Base-by-base conservation (phyloP, 2,888 invertebrate species). In the Drosophila mayaguana region DNA sequence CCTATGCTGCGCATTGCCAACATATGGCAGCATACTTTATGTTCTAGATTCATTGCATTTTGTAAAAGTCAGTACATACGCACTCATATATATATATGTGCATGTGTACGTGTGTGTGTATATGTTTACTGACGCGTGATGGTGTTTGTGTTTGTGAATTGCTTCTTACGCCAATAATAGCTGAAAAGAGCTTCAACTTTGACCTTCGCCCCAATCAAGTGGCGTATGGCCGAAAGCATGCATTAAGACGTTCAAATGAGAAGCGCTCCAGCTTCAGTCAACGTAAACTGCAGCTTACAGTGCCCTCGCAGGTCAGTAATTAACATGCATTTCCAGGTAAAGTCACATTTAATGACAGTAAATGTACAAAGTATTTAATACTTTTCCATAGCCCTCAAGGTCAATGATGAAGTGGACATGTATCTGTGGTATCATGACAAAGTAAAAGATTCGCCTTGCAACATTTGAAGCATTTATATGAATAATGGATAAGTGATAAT, bases 11-110 rank as follows among this genome's bases (percentile, higher is more conserved):
- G 72, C 80, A 71, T 70, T 71, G 51, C 72, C 62, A 90, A 77
- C 89, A 89, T 89, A 89, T 89, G 89, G 83, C 75, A 89, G 76
- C 89, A 83, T 86, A 81, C 77, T 85, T 84, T 70, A 69, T 74
- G 80, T 64, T 78, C 68, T 51, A 73, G 66, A 71, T 80, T 70
- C 80, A 81, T 72, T 78, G 80, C 88, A 73, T 72, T 73, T 62
- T 54, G 70, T 72, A 64, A 72, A 72, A 74, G 43, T 55, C 34
- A 74, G 65, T 48, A 65, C 40, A 34, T 43, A 60, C 36, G 16
- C 59, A 48, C 18, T 42, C 38, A 62, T 38, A 65, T n/a, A 32
- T 16, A 46, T 14, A 18, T 42, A 28, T 25, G 16, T 20, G 12
- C 5, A 48, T 63, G 36, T 11, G 22, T 32, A 12, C 7, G 48